These are phyloP conservation scores for Mugil cephalus DNA, from an alignment of 2,113 vertebrate genomes.

Conservation along the genomic window DNA sequence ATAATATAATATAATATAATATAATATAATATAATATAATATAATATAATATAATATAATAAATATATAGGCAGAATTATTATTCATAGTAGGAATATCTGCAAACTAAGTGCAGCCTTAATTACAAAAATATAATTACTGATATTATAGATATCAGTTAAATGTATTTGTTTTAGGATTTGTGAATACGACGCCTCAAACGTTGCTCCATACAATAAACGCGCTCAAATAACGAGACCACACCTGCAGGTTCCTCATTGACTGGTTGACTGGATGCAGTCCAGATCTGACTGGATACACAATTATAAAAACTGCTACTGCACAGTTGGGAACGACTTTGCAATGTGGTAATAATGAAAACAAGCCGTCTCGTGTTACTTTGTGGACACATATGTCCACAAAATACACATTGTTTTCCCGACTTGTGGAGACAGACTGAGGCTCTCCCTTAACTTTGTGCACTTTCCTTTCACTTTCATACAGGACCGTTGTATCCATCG, in stretches of 20 bases:
- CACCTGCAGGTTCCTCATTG: background rate
- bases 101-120: too few relatives aligned
- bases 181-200: too few relatives aligned
- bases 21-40: constrained; percentile 49
- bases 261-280: background rate
- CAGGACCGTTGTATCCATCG: background rate
- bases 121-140: too few relatives aligned
- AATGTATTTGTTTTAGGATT: too few relatives aligned
- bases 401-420: background rate
- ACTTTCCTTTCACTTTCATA: background rate
- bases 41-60: constrained; percentile 33
- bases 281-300: background rate
- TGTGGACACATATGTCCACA: background rate
- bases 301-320: constrained; percentile 14
- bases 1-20: constrained; percentile 29
- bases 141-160: too few relatives aligned
- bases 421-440: background rate
- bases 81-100: too few relatives aligned
- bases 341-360: constrained; percentile 22
- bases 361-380: constrained; percentile 7
- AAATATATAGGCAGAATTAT: background rate
- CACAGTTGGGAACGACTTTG: background rate
- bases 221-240: background rate
- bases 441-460: background rate
- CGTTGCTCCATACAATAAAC: background rate